phyloP scores from a whole-genome alignment of 2,888 invertebrate species.

The Dromius quadrimaculatus region DNA sequence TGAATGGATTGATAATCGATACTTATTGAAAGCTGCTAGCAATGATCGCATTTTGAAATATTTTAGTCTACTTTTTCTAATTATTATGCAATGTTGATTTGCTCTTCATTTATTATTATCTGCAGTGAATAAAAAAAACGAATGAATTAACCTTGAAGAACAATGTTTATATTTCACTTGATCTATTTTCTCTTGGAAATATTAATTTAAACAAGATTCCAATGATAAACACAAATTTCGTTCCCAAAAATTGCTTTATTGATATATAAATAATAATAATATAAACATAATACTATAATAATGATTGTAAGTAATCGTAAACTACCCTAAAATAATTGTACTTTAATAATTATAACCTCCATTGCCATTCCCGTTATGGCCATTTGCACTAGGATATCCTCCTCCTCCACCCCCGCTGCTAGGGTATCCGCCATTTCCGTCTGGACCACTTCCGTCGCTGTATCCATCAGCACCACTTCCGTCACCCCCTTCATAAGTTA shows the following conservation, averaged over 20 bases:
- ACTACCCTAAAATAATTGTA: too few species aligned
- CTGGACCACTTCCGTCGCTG: slow-evolving; percentile 53
- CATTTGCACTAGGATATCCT: slow-evolving; percentile 57
- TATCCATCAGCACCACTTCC: slow-evolving; percentile 8
- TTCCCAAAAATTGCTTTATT: too few species aligned
- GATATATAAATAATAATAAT: too few species aligned
- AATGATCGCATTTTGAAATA: slow-evolving; percentile 22
- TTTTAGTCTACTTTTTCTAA: slow-evolving; percentile 31
- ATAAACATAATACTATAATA: too few species aligned
- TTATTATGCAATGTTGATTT: slow-evolving; percentile 6
- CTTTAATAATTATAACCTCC: slow-evolving; percentile 33
- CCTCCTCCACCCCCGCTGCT: slow-evolving; percentile 55
- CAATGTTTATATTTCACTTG: too few species aligned
- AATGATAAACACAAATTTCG: too few species aligned
- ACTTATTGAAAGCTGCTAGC: slow-evolving; percentile 33
- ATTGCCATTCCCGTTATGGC: slow-evolving; percentile 41
- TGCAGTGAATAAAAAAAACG: too few species aligned
- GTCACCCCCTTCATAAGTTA: slow-evolving; percentile 68
- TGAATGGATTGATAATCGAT: slow-evolving; percentile 29
- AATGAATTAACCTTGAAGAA: too few species aligned
- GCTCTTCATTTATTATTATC: not conserved
- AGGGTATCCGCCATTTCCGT: slow-evolving; percentile 56
- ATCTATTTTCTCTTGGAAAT: too few species aligned
- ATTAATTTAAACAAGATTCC: too few species aligned
- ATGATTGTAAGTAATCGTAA: too few species aligned